Evolutionary conservation across 2,113 vertebrate species (phyloP).

Genomic region (Oryzias melastigma): DNA sequence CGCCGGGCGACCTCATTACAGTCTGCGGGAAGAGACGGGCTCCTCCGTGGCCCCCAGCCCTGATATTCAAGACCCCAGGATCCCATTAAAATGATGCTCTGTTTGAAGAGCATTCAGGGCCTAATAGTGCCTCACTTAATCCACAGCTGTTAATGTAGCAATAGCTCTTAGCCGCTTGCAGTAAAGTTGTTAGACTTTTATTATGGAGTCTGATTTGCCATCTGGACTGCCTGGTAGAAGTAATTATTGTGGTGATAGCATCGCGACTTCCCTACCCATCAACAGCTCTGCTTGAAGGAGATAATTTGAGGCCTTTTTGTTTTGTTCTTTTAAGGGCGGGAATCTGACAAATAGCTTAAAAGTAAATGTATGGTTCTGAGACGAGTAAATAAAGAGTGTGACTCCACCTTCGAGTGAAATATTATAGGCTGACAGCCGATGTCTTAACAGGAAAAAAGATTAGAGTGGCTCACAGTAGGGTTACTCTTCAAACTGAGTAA

Average conservation of each 20-base stretch:
- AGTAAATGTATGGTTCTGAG: neutral
- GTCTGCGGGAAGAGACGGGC: constrained; percentile 58
- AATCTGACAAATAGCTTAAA: constrained; percentile 4
- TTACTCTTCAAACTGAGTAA: no score
- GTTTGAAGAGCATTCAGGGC: constrained; percentile 61
- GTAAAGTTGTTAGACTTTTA: constrained; percentile 59
- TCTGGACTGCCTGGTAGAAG: constrained; percentile 46
- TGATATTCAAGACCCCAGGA: constrained; percentile 61
- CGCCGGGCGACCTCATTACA: constrained; percentile 68
- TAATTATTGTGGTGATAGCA: constrained; percentile 18
- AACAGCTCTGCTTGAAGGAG: constrained; percentile 10
- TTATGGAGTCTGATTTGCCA: constrained; percentile 57
- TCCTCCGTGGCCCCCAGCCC: constrained; percentile 45
- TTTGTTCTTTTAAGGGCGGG: neutral
- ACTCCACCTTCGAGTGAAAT: neutral
- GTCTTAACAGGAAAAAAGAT: neutral
- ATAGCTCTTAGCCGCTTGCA: constrained; percentile 41
- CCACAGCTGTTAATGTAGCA: constrained; percentile 46
- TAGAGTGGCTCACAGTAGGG: no score
- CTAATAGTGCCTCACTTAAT: constrained; percentile 45
- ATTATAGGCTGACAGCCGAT: neutral
- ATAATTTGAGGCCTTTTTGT: neutral
- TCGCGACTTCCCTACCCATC: constrained; percentile 9
- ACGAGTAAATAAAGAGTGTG: neutral
- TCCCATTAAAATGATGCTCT: constrained; percentile 57